Base-by-base conservation (phyloP, 1,140 invertebrate species). In the Microplitis mediator region DNA sequence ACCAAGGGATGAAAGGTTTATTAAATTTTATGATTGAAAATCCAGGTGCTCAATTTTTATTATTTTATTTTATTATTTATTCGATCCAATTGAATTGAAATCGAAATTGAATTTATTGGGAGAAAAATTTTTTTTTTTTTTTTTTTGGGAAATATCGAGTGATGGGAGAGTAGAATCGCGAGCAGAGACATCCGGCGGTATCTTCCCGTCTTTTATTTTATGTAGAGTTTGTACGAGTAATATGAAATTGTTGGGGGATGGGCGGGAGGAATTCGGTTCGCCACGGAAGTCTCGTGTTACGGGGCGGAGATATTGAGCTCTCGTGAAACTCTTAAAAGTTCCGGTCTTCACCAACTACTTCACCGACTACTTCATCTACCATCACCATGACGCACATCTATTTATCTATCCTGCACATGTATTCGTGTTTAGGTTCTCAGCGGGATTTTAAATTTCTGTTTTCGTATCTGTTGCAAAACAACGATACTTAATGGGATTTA, bases 81-180 rank as follows among this genome's bases (percentile, higher is more conserved):
- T 23, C 23, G 23, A 23, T 23, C 23, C 23, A 23, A 23, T 23
- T 23, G 23, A 23, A 23, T 23, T 45, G 39, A 64, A 68, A 69
- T 32, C 34, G 54, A 71, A 64, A 71, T 34, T 50, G 14, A 67
- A 34, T 67, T 66, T 32, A 71, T 71, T 39, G 73, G 74, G 76
- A 76, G 73, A 76, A 77, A 73, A 77, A 75, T 79, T 73, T 76
- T 76, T 75, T 79, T 77, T 78, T 64, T 66, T 66, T 66, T 32
- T 39, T 56, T 31, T 56, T 56, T 56, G n/a, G 8, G 74, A 71
- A 75, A 76, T 23, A 23, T 23, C 23, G 23, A 23, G 23, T 23
- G 23, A 23, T 23, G 23, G 23, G 23, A 23, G 23, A 23, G 23
- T 23, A 23, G 73, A 76, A 79, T 79, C 69, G 76, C 72, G 64